phyloP scores from a whole-genome alignment of 2,113 vertebrate genomes.

The Seriola rivoliana region DNA sequence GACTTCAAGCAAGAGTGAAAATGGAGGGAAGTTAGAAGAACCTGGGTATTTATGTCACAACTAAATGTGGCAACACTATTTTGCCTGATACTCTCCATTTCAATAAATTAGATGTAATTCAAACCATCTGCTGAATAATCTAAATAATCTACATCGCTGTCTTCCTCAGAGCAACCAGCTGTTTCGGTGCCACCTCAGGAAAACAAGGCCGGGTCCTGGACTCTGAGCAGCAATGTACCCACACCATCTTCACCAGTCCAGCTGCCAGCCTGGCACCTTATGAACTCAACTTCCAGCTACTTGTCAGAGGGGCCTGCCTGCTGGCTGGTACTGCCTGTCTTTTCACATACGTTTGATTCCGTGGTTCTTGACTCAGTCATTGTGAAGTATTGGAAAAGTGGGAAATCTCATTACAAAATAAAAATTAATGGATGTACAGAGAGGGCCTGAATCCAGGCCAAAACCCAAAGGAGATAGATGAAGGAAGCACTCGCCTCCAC shows the following conservation, averaged over 20 bases:
- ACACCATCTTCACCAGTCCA: conserved; percentile 88
- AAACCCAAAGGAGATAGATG: not conserved
- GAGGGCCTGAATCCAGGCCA: conserved; percentile 1
- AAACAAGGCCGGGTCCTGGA: conserved; percentile 77
- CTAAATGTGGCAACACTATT: not conserved
- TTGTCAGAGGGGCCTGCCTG: conserved; percentile 96
- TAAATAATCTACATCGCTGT: not conserved
- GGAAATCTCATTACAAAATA: not conserved
- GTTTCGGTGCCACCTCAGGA: conserved; percentile 87
- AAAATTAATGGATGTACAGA: not conserved
- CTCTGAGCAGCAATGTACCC: conserved; percentile 70
- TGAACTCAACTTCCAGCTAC: conserved; percentile 93
- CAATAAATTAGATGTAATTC: not conserved
- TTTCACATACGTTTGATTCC: conserved; percentile 8
- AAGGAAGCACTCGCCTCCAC: not conserved
- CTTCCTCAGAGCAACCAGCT: conserved; percentile 90
- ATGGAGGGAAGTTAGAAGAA: conserved; percentile 91
- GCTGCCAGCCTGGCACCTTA: conserved; percentile 91
- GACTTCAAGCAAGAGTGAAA: conserved; percentile 85
- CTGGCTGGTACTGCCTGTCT: conserved; percentile 88
- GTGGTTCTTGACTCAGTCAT: conserved; percentile 1
- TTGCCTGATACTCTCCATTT: not conserved
- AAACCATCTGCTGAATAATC: not conserved
- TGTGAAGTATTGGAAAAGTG: conserved; percentile 9
- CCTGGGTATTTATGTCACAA: conserved; percentile 73